A percentile compares a stretch with the other conserved stretches of the same genome.
Evolutionary conservation across 2,113 vertebrate genomes (phyloP).

Genomic region (Caranx ignobilis): DNA sequence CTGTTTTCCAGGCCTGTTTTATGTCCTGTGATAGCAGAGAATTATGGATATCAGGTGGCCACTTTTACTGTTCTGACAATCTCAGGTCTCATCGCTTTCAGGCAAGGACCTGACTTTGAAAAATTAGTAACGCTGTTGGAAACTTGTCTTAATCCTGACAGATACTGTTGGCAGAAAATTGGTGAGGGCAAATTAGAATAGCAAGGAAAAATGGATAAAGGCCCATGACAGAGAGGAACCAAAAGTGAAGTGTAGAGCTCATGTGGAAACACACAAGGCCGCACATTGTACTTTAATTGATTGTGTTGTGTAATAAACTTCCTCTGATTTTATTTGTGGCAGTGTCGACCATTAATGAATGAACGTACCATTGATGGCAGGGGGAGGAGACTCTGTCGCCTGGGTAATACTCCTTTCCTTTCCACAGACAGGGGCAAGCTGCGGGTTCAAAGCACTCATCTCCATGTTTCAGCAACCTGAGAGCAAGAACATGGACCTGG

Average conservation of each 20-base stretch:
- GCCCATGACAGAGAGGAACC: background rate
- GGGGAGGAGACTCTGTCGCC: slow-evolving; percentile 92
- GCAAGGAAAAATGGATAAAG: slow-evolving; percentile 1
- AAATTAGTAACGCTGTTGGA: slow-evolving; percentile 45
- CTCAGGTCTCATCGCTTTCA: slow-evolving; percentile 44
- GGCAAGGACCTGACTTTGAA: slow-evolving; percentile 40
- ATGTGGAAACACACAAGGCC: background rate
- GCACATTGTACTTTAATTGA: background rate
- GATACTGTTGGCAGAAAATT: slow-evolving; percentile 9
- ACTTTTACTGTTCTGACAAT: slow-evolving; percentile 51
- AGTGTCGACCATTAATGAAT: background rate
- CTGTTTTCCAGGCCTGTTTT: slow-evolving; percentile 59
- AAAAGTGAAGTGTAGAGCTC: background rate
- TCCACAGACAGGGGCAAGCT: slow-evolving; percentile 95
- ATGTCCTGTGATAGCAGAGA: slow-evolving; percentile 52
- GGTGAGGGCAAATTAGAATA: slow-evolving; percentile 36
- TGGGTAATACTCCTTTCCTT: slow-evolving; percentile 96
- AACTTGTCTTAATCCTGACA: slow-evolving; percentile 54
- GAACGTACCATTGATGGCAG: slow-evolving; percentile 93
- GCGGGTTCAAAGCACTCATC: slow-evolving; percentile 90
- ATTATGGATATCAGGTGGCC: slow-evolving; percentile 77
- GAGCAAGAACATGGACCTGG: slow-evolving; percentile 38
- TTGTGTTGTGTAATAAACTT: background rate
- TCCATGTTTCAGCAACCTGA: slow-evolving; percentile 92
- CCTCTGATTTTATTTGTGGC: background rate